These are phyloP conservation scores for Eumerus sabulonum DNA, from an alignment of 2,888 invertebrate species.

Conservation along the genomic window DNA sequence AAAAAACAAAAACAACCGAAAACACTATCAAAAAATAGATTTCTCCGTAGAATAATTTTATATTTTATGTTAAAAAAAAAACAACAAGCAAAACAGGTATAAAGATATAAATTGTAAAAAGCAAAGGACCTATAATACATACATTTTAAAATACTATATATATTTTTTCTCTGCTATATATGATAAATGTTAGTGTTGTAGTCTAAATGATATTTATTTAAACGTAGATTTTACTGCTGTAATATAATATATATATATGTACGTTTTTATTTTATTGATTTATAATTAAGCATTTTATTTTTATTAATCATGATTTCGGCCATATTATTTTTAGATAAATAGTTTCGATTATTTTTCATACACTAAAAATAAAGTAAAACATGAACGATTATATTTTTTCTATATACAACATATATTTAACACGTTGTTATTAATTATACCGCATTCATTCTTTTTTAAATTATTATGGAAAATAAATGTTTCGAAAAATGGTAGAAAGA, in stretches of 20 bases:
- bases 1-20: neutral
- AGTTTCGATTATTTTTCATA: conserved; percentile 3
- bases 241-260: conserved; percentile 31
- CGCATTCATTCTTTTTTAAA: conserved; percentile 45
- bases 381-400: conserved; percentile 16
- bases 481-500: conserved; percentile 46
- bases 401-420: conserved; percentile 19
- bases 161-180: conserved; percentile 41
- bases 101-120: neutral
- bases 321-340: conserved; percentile 54
- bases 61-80: conserved; percentile 27
- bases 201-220: conserved; percentile 65
- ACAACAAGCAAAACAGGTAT: conserved; percentile 14
- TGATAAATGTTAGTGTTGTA: conserved; percentile 35
- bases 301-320: conserved; percentile 48
- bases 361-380: conserved; percentile 7
- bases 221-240: conserved; percentile 34
- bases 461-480: conserved; percentile 48
- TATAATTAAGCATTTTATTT: conserved; percentile 32
- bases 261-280: conserved; percentile 12
- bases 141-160: too few relatives aligned
- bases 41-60: conserved; percentile 19
- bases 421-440: conserved; percentile 42
- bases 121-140: neutral
- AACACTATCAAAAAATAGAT: conserved; percentile 24